These are phyloP conservation scores for Chloroceryle aenea DNA, from an alignment of 2,113 vertebrate genomes.

Conservation along the genomic window DNA sequence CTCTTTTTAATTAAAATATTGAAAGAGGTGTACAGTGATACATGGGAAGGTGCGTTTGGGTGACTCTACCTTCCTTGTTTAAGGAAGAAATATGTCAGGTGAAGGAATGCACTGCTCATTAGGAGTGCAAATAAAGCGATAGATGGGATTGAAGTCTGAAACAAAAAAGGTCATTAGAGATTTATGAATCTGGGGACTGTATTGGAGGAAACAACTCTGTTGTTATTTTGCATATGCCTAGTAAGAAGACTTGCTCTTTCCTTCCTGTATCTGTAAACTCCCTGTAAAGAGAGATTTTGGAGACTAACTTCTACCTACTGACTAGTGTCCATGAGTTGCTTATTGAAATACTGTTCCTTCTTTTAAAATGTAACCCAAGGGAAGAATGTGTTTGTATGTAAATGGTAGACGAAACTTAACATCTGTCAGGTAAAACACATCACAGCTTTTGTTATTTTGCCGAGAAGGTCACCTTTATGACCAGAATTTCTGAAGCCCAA, in stretches of 20 bases:
- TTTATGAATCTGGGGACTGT: background rate
- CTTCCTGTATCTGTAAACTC: background rate
- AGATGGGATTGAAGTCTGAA: background rate
- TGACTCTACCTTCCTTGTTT: background rate
- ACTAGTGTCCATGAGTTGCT: background rate
- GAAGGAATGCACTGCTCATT: background rate
- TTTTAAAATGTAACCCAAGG: background rate
- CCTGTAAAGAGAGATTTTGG: background rate
- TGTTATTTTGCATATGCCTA: background rate
- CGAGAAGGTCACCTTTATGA: background rate
- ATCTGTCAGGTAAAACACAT: background rate
- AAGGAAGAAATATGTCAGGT: background rate
- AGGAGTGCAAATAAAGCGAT: background rate
- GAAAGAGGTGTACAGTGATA: background rate
- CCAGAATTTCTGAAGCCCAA: background rate
- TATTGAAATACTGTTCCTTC: background rate
- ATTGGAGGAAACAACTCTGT: background rate
- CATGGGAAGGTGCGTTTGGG: background rate
- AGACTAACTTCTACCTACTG: background rate
- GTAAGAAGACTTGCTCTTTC: background rate
- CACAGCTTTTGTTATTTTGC: background rate
- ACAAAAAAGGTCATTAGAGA: background rate
- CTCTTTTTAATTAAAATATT: constrained; percentile 3
- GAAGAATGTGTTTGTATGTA: background rate
- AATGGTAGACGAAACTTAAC: background rate